Evolutionary conservation across 2,113 vertebrate species (phyloP).

Genomic region (Eidolon helvum): DNA sequence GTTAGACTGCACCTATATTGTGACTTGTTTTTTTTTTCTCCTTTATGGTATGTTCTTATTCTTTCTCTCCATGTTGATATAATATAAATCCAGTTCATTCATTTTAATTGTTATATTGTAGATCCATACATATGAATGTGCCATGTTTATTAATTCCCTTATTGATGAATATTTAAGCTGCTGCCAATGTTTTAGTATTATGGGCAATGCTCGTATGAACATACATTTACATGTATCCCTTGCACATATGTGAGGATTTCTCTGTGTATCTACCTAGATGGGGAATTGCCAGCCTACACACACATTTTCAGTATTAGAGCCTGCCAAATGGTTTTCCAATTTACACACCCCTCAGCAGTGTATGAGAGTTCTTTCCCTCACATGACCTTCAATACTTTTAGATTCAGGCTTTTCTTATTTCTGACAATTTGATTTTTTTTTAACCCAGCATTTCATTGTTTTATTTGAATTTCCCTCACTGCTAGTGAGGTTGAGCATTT

Average conservation of each 20-base stretch:
- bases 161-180: constrained; percentile 47
- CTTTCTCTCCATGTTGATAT: constrained; percentile 48
- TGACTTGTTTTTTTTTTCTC: background rate
- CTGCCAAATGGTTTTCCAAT: constrained; percentile 49
- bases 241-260: constrained; percentile 37
- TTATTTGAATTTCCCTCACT: constrained; percentile 62
- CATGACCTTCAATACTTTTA: constrained; percentile 24
- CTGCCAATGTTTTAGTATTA: constrained; percentile 47
- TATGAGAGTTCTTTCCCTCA: constrained; percentile 1
- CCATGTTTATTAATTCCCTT: constrained; percentile 31
- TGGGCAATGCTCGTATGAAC: background rate
- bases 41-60: constrained; percentile 30
- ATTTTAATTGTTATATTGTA: constrained; percentile 56
- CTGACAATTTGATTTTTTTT: background rate
- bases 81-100: constrained; percentile 44
- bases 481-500: constrained; percentile 20
- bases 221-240: background rate
- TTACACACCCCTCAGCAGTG: background rate
- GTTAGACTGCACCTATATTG: background rate
- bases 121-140: constrained; percentile 52
- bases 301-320: background rate
- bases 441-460: constrained; percentile 26
- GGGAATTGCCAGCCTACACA: constrained; percentile 37
- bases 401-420: constrained; percentile 45
- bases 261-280: background rate